Percentiles rank a stretch among this genome's conserved stretches.
phyloP scores from a whole-genome alignment of 2,113 vertebrate genomes.

The Cyprinodon variegatus region DNA sequence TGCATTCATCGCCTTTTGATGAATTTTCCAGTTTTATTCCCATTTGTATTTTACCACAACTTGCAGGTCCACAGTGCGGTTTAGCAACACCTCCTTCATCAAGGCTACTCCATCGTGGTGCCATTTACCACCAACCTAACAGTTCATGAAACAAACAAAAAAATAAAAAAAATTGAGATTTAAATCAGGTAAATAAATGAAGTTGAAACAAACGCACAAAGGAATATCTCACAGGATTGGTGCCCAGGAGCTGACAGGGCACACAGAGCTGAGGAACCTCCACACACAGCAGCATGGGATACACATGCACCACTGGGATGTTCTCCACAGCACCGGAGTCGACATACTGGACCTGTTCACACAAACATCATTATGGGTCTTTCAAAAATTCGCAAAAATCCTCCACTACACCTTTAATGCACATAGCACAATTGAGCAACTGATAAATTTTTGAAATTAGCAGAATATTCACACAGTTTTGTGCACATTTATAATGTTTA shows the following conservation, averaged over 20 bases:
- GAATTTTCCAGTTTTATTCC: neutral
- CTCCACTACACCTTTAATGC: too few species aligned
- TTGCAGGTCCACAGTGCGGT: conserved; percentile 83
- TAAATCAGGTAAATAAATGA: neutral
- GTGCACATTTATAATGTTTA: too few species aligned
- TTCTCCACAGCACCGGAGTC: conserved; percentile 88
- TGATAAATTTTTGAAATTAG: too few species aligned
- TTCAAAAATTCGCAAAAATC: too few species aligned
- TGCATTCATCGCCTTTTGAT: neutral
- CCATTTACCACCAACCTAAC: conserved; percentile 86
- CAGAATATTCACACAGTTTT: too few species aligned
- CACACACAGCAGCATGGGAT: conserved; percentile 84
- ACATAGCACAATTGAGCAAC: too few species aligned
- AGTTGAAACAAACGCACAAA: neutral
- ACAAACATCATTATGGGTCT: conserved; percentile 5
- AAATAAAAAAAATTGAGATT: neutral
- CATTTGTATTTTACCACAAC: conserved; percentile 79
- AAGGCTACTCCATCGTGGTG: conserved; percentile 85
- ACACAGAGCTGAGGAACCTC: conserved; percentile 87
- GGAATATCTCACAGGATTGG: conserved; percentile 80
- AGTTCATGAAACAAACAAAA: neutral
- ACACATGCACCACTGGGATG: conserved; percentile 89
- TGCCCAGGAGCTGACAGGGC: conserved; percentile 85
- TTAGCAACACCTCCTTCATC: conserved; percentile 84
- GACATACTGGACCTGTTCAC: conserved; percentile 83